phyloP scores from a whole-genome alignment of 1,140 invertebrate species.

The Harpegnathos saltator region DNA sequence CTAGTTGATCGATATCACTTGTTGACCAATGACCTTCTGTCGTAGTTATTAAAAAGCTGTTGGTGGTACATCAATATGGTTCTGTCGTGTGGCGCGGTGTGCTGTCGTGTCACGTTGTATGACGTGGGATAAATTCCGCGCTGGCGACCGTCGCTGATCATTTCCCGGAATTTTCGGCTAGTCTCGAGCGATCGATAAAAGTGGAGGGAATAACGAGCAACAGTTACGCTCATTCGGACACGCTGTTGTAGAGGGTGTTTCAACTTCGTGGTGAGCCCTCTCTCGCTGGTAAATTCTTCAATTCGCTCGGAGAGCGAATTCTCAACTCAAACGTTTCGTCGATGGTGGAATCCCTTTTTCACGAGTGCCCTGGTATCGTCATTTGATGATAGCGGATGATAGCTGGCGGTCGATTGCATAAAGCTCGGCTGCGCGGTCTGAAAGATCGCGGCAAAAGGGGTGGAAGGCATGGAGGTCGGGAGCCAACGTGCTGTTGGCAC shows the following conservation, averaged over 20 bases:
- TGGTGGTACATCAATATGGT: not conserved
- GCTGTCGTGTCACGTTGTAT: too few relatives aligned
- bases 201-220: constrained; percentile 37
- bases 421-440: constrained; percentile 4
- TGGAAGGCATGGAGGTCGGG: constrained; percentile 51
- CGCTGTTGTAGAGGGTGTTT: not conserved
- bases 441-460: constrained; percentile 46
- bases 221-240: constrained; percentile 32
- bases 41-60: not conserved
- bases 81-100: not conserved
- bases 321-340: too few relatives aligned
- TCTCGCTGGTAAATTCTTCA: not conserved
- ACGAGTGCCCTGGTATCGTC: not conserved
- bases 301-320: not conserved
- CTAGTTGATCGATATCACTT: constrained; percentile 41
- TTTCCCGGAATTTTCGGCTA: not conserved
- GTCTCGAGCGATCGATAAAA: constrained; percentile 42
- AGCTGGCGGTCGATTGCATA: not conserved
- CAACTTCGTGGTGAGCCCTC: not conserved
- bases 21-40: constrained; percentile 35
- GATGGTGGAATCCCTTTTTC: not conserved
- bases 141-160: not conserved
- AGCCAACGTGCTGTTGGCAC: constrained; percentile 44
- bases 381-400: not conserved
- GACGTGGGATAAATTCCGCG: not conserved